Evolutionary conservation across 1,140 invertebrate genomes (phyloP).

Genomic region (Argopecten irradians): DNA sequence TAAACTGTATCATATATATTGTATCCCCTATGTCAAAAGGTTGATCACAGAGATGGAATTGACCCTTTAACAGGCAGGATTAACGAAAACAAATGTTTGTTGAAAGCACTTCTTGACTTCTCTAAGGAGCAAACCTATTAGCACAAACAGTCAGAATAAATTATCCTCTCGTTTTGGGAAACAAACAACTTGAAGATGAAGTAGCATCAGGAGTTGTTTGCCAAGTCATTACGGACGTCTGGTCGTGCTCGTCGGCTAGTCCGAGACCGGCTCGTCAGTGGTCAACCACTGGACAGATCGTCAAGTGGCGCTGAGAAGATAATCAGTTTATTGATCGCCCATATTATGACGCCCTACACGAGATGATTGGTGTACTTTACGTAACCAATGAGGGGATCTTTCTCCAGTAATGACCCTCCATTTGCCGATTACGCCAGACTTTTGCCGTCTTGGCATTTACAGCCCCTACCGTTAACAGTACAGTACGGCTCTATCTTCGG

Average conservation of each 20-base stretch:
- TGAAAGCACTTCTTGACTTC: neutral
- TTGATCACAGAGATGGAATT: neutral
- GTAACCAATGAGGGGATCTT: neutral
- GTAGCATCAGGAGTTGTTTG: neutral
- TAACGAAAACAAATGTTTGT: neutral
- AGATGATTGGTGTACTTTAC: slow-evolving; percentile 2
- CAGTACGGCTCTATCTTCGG: neutral
- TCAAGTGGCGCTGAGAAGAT: neutral
- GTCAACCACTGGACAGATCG: neutral
- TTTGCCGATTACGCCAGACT: neutral
- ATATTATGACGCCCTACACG: neutral
- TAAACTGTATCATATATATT: too few relatives aligned
- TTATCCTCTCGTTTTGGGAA: slow-evolving; percentile 6
- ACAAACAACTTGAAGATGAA: slow-evolving; percentile 11
- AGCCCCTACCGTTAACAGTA: neutral
- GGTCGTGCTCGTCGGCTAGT: neutral
- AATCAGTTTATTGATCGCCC: neutral
- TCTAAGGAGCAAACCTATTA: neutral
- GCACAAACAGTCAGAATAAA: neutral
- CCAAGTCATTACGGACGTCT: neutral
- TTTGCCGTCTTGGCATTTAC: neutral
- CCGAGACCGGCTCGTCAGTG: neutral
- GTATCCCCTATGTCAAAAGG: neutral
- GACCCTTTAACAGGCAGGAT: neutral
- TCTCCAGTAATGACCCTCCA: neutral